Evolutionary conservation across 2,797 vertebrate genomes (phyloP), one percentile per base, ranked within the genome.

Genomic region (Molothrus ater): DNA sequence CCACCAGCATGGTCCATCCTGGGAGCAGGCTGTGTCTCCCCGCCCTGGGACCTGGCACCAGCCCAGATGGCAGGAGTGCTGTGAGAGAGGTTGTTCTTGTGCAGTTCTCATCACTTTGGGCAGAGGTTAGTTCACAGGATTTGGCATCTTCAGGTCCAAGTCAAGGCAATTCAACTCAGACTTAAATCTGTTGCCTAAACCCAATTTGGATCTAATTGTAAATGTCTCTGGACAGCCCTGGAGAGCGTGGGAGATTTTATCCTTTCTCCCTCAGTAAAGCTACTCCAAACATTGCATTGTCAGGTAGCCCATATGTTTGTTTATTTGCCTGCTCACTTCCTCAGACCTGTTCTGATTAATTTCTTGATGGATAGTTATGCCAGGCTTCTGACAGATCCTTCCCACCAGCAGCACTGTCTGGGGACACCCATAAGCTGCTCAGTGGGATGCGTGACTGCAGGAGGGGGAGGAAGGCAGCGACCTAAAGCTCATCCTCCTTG

Each of bases 21-120:
- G 92, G 90, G 88, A 95, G 90, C 38, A 1, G 76, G 66, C 63
- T 61, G 63, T 1, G 3, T 56, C 88, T 82, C 78, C 2, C 5
- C 3, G 6, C 79, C 72, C 32, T 60, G 85, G 36, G 87, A 92
- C 63, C 70, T 93, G 95, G 91, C 92, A 3, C 18, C 0, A 7
- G 45, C 66, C 96, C 95, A 95, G 76, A 96, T 94, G 95, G 93
- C 95, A 95, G 88, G 13, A 93, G 28, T 0, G 0, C 93, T 94
- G 91, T 84, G 94, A 92, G 96, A 95, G 90, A 79, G 19, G 70
- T 56, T 13, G 21, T 38, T 90, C 80, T 83, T 6, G 5, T 6
- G 8, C 14, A 0, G 69, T 93, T 96, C 95, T 94, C 94, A 95
- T 68, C 81, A n/a, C 59, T 92, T 79, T 50, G 88, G 85, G 84